Evolutionary conservation across 2,888 invertebrate species (phyloP).

Genomic region (Eilema caniola): DNA sequence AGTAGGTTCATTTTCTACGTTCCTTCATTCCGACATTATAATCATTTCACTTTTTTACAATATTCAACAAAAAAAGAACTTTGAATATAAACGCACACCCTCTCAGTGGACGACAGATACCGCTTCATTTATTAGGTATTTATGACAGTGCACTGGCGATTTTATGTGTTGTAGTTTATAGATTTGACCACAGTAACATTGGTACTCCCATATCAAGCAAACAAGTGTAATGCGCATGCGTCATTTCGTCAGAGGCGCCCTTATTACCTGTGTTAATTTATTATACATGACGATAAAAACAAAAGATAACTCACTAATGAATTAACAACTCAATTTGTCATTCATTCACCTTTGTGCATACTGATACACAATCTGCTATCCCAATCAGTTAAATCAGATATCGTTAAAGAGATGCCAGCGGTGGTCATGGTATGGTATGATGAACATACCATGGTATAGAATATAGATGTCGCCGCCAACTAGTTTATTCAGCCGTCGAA

Average conservation of each 20-base stretch:
- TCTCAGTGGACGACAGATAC: neutral
- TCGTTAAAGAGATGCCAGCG: neutral
- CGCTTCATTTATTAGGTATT: slow-evolving; percentile 3
- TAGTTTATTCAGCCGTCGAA: no score
- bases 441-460: no score
- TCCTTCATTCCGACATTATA: no score
- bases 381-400: neutral
- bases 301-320: slow-evolving; percentile 1
- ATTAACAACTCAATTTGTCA: slow-evolving; percentile 3
- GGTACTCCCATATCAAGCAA: neutral
- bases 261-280: neutral
- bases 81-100: neutral
- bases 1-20: neutral
- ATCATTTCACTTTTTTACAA: no score
- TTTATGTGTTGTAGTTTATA: neutral
- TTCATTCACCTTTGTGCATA: slow-evolving; percentile 3
- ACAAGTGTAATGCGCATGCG: neutral
- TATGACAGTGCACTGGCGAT: neutral
- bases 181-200: neutral
- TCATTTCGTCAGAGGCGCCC: neutral
- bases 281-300: slow-evolving; percentile 4
- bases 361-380: neutral
- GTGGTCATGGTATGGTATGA: neutral
- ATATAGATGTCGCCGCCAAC: no score
- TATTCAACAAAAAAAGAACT: no score